These are phyloP conservation scores for Heterodera carotae DNA, from an alignment of 1,140 invertebrate species.

Conservation along the genomic window DNA sequence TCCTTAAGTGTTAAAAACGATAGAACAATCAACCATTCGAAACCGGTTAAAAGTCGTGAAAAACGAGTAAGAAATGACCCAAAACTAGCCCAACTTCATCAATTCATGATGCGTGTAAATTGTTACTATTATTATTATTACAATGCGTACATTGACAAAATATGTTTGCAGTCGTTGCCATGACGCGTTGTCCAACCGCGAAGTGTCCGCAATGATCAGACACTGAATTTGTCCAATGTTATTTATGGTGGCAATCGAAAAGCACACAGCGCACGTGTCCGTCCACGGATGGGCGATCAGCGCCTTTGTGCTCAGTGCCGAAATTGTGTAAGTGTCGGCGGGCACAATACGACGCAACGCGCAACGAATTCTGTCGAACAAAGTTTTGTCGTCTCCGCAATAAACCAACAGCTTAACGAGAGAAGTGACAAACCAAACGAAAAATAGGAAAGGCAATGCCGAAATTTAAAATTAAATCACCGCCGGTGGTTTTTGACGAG, in stretches of 20 bases:
- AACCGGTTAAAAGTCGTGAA: no score
- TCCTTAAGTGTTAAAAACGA: no score
- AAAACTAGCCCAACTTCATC: no score
- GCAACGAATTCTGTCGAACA: constrained; percentile 43
- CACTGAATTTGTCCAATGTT: constrained; percentile 29
- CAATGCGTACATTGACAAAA: constrained; percentile 56
- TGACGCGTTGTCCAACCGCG: constrained; percentile 50
- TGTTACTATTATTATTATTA: no score
- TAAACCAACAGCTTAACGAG: constrained; percentile 56
- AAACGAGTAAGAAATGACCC: no score
- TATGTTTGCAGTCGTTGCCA: constrained; percentile 57
- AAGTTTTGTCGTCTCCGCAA: constrained; percentile 48
- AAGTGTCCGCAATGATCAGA: constrained; percentile 56
- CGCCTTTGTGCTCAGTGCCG: constrained; percentile 44
- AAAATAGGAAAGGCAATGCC: not conserved
- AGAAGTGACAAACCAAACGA: not conserved
- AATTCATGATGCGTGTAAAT: no score
- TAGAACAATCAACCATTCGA: no score
- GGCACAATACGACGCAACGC: constrained; percentile 47
- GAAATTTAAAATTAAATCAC: constrained; percentile 23
- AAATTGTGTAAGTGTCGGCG: constrained; percentile 53
- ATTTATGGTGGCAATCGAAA: constrained; percentile 19
- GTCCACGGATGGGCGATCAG: constrained; percentile 50
- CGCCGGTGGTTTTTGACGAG: constrained; percentile 40
- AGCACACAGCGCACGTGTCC: constrained; percentile 31